Evolutionary conservation across 2,888 invertebrate genomes (phyloP).

Genomic region (Zeuzera pyrina): DNA sequence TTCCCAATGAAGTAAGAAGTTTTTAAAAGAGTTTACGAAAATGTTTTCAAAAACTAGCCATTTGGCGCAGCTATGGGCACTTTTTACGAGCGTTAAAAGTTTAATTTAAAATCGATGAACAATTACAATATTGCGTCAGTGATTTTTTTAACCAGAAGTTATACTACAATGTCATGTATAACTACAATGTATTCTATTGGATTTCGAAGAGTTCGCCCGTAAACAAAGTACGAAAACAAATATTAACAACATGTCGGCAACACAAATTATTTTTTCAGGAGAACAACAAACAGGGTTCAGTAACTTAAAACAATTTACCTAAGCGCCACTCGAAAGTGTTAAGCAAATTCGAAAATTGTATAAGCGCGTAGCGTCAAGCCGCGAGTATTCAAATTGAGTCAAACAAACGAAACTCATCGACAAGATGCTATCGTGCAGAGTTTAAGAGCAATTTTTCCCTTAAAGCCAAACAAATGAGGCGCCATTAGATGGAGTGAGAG

Average conservation of each 20-base stretch:
- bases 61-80: no score
- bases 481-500: slow-evolving; percentile 73
- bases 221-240: slow-evolving; percentile 34
- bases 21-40: no score
- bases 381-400: slow-evolving; percentile 44
- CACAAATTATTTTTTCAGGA: slow-evolving; percentile 49
- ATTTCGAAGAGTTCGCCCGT: slow-evolving; percentile 27
- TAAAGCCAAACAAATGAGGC: slow-evolving; percentile 73
- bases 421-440: slow-evolving; percentile 61
- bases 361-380: slow-evolving; percentile 18
- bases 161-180: no score
- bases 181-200: no score
- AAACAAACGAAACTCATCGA: slow-evolving; percentile 62
- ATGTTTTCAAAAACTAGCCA: no score
- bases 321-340: slow-evolving; percentile 47
- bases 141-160: no score
- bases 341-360: slow-evolving; percentile 51
- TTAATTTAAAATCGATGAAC: no score
- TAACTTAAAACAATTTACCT: slow-evolving; percentile 45
- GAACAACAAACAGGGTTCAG: slow-evolving; percentile 36
- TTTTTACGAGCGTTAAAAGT: no score
- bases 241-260: slow-evolving; percentile 26
- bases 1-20: no score
- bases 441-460: slow-evolving; percentile 71
- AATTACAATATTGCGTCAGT: no score